phyloP scores from a whole-genome alignment of 2,888 invertebrate genomes.

The Ypsolopha scabrella region DNA sequence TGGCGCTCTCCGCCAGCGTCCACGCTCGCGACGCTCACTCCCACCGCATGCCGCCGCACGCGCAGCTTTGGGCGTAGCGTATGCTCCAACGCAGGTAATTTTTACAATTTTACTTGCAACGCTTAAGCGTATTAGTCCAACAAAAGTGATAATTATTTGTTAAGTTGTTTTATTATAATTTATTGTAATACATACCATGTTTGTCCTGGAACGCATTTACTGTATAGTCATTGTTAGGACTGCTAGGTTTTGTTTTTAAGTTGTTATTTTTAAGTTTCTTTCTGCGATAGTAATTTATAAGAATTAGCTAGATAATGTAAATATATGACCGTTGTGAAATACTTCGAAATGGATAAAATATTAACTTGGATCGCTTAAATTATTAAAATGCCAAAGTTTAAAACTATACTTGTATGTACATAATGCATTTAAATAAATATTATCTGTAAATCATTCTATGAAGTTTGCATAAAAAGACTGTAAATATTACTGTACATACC shows the following conservation, averaged over 20 bases:
- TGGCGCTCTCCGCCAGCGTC: constrained; percentile 51
- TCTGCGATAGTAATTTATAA: constrained; percentile 59
- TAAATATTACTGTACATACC: constrained; percentile 57
- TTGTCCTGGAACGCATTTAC: constrained; percentile 40
- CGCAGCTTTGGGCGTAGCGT: constrained; percentile 86
- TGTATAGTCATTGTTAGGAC: constrained; percentile 19
- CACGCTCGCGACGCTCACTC: constrained; percentile 44
- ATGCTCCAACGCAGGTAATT: constrained; percentile 75
- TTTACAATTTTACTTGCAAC: constrained; percentile 50
- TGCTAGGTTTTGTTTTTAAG: constrained; percentile 2
- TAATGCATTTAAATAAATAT: constrained; percentile 49
- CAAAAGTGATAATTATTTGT: constrained; percentile 59
- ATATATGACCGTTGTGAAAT: constrained; percentile 1
- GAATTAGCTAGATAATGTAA: constrained; percentile 9
- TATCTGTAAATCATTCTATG: constrained; percentile 27
- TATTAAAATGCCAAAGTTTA: constrained; percentile 66
- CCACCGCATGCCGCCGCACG: constrained; percentile 72
- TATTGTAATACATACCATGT: constrained; percentile 35
- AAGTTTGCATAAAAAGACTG: constrained; percentile 33
- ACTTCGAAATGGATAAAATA: background rate
- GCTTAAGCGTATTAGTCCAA: constrained; percentile 69
- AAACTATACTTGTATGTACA: constrained; percentile 53
- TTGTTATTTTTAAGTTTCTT: constrained; percentile 19
- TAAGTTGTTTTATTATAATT: constrained; percentile 53
- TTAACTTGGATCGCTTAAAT: constrained; percentile 27